Evolutionary conservation across 2,797 vertebrate genomes (phyloP).

Genomic region (Orientallactaga sibirica): DNA sequence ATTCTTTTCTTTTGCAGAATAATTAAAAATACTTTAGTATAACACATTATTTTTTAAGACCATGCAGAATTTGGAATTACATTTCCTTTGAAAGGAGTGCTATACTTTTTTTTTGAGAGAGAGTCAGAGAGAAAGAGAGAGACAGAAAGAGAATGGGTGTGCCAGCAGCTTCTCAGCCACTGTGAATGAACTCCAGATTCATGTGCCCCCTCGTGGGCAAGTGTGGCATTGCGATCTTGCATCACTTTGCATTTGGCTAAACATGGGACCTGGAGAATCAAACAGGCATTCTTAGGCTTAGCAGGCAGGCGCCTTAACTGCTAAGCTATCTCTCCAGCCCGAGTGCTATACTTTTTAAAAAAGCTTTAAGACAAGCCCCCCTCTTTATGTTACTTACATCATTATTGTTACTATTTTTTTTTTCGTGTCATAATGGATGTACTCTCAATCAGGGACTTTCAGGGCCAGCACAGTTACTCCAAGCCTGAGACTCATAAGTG

Average conservation of each 20-base stretch:
- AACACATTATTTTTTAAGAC: slow-evolving; percentile 43
- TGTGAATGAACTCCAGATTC: too few relatives aligned
- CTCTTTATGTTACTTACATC: neutral
- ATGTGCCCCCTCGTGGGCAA: too few relatives aligned
- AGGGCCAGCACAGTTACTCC: neutral
- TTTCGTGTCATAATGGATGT: neutral
- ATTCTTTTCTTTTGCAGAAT: slow-evolving; percentile 33
- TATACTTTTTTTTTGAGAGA: neutral
- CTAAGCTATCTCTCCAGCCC: too few relatives aligned
- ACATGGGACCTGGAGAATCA: too few relatives aligned
- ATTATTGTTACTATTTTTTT: neutral
- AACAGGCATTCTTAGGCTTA: too few relatives aligned
- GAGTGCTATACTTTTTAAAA: too few relatives aligned
- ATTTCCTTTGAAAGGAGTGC: slow-evolving; percentile 49
- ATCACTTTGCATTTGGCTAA: too few relatives aligned
- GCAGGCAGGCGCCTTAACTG: too few relatives aligned
- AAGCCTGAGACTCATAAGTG: slow-evolving; percentile 24
- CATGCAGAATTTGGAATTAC: slow-evolving; percentile 36
- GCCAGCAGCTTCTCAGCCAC: too few relatives aligned
- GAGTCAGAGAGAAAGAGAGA: too few relatives aligned
- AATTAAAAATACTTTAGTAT: slow-evolving; percentile 38
- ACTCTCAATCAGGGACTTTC: neutral
- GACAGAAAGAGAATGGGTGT: too few relatives aligned
- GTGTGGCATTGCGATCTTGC: too few relatives aligned
- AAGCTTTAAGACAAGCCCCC: neutral